A percentile compares a stretch with the other conserved stretches of the same genome.
These are phyloP conservation scores for Geopemphigus sp. DNA, from an alignment of 1,140 invertebrate genomes.

Conservation along the genomic window DNA sequence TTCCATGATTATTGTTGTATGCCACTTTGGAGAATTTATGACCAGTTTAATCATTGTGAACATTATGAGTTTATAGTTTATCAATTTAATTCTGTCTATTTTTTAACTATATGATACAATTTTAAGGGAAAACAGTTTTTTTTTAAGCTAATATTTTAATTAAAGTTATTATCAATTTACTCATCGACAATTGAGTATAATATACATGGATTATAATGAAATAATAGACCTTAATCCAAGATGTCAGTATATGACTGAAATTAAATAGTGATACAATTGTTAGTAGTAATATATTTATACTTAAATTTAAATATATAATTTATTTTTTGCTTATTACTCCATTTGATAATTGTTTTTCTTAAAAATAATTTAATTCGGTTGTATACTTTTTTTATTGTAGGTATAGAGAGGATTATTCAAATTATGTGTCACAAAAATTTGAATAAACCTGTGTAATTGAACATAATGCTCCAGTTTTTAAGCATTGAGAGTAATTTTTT, in stretches of 20 bases:
- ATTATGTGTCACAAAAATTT: too few species aligned
- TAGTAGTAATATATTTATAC: neutral
- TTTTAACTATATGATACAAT: neutral
- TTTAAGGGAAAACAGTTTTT: neutral
- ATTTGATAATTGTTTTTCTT: neutral
- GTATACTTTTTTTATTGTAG: neutral
- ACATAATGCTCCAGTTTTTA: too few species aligned
- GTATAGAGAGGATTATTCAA: too few species aligned
- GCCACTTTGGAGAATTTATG: neutral
- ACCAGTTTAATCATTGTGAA: neutral
- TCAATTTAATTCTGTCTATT: neutral
- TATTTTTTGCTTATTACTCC: neutral
- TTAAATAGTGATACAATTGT: neutral
- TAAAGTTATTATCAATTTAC: neutral
- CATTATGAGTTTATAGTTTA: neutral
- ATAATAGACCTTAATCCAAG: neutral
- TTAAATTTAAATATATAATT: neutral
- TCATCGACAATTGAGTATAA: neutral
- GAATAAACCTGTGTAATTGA: too few species aligned
- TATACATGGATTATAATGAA: neutral
- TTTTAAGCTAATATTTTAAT: neutral
- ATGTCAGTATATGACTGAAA: neutral
- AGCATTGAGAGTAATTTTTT: too few species aligned
- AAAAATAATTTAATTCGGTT: neutral
- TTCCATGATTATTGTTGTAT: neutral